These are phyloP conservation scores for Arnoldichthys spilopterus DNA, from an alignment of 2,797 vertebrate genomes.

Conservation along the genomic window DNA sequence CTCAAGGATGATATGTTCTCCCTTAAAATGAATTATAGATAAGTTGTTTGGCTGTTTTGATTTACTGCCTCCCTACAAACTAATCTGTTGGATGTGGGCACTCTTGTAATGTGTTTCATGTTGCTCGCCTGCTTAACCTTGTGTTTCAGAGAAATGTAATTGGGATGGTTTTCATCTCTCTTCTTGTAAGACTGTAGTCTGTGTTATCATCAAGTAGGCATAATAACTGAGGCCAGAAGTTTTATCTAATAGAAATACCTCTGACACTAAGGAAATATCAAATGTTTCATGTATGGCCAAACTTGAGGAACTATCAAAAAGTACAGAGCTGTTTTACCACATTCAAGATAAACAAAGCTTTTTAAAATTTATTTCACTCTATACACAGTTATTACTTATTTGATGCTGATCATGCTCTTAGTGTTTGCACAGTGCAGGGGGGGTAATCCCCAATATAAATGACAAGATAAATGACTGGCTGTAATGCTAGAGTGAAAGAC, in stretches of 20 bases:
- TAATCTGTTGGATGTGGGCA: slow-evolving; percentile 48
- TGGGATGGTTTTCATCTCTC: not conserved
- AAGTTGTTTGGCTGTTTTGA: slow-evolving; percentile 55
- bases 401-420: not conserved
- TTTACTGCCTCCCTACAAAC: slow-evolving; percentile 42
- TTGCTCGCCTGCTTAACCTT: slow-evolving; percentile 32
- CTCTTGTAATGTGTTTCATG: slow-evolving; percentile 41
- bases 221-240: not conserved
- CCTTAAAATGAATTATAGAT: slow-evolving; percentile 59
- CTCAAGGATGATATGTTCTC: slow-evolving; percentile 46
- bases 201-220: not conserved
- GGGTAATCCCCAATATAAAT: slow-evolving; percentile 15
- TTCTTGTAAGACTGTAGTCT: not conserved
- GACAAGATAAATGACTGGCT: not conserved
- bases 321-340: too few relatives aligned
- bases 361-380: not conserved
- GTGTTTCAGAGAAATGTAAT: slow-evolving; percentile 1
- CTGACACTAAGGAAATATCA: not conserved
- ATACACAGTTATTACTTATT: not conserved
- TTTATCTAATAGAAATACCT: not conserved
- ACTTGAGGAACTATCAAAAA: not conserved
- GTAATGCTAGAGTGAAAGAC: slow-evolving; percentile 15
- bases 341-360: too few relatives aligned
- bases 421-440: not conserved
- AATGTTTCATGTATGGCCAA: not conserved